Evolutionary conservation across 1,140 invertebrate species (phyloP).

Genomic region (Micrasema minimum): DNA sequence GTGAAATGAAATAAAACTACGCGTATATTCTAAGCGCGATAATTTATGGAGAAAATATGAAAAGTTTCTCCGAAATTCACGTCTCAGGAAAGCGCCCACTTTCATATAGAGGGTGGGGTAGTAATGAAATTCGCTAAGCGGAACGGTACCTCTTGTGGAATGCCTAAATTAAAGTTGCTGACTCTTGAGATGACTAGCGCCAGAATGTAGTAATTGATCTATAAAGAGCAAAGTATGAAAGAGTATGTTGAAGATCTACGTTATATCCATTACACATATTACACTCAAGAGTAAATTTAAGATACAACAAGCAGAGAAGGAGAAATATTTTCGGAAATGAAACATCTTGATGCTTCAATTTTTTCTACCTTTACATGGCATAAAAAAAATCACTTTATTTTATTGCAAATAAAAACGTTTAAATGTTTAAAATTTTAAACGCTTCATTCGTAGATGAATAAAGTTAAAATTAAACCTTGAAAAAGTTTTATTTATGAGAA

Average conservation of each 20-base stretch:
- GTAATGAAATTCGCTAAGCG: constrained; percentile 42
- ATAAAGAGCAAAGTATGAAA: constrained; percentile 26
- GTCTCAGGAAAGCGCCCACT: constrained; percentile 22
- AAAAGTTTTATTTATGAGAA: too few species aligned
- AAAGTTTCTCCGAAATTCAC: constrained; percentile 27
- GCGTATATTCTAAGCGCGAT: constrained; percentile 11
- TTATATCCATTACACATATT: too few species aligned
- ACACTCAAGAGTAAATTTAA: too few species aligned
- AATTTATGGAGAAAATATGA: constrained; percentile 39
- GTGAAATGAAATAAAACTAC: constrained; percentile 1
- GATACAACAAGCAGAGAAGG: too few species aligned
- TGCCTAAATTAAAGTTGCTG: constrained; percentile 43
- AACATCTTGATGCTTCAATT: too few species aligned
- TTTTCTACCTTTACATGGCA: too few species aligned
- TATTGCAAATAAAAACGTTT: too few species aligned
- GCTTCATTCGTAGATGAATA: too few species aligned
- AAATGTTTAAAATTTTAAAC: too few species aligned
- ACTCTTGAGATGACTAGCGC: constrained; percentile 31
- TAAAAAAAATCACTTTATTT: too few species aligned
- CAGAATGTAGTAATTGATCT: constrained; percentile 31
- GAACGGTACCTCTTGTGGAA: constrained; percentile 33
- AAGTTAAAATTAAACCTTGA: too few species aligned
- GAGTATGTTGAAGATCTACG: background rate
- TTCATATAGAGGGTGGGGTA: constrained; percentile 14
- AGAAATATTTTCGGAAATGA: too few species aligned